Evolutionary conservation across 1,140 invertebrate species (phyloP).

Genomic region (Drosophila nasuta): DNA sequence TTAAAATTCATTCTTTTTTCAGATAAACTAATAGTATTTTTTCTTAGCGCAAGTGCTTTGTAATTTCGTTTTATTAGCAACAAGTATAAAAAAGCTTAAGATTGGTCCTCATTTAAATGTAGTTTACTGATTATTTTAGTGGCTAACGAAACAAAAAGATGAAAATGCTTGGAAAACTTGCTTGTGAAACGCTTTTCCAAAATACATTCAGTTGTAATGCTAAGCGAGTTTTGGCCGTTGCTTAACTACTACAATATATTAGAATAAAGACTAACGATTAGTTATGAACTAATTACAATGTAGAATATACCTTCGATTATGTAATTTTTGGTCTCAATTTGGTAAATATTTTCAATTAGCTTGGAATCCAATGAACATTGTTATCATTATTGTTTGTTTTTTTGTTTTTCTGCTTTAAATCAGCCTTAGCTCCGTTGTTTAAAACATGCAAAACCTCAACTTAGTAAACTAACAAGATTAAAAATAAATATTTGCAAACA

Average conservation of each 20-base stretch:
- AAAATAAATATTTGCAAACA: slow-evolving; percentile 4
- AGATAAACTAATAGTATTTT: slow-evolving; percentile 1
- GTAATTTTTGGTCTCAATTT: slow-evolving; percentile 76
- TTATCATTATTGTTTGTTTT: background rate
- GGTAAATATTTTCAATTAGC: slow-evolving; percentile 44
- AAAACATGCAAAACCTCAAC: slow-evolving; percentile 17
- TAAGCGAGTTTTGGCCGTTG: slow-evolving; percentile 36
- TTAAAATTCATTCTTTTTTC: too few relatives aligned
- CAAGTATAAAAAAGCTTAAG: slow-evolving; percentile 67
- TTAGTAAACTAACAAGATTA: background rate
- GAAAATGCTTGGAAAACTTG: slow-evolving; percentile 40
- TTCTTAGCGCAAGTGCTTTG: slow-evolving; percentile 33
- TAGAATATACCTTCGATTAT: slow-evolving; percentile 18
- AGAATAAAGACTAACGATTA: slow-evolving; percentile 3
- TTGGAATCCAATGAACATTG: slow-evolving; percentile 53
- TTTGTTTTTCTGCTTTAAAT: slow-evolving; percentile 11
- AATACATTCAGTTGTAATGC: slow-evolving; percentile 34
- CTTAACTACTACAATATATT: slow-evolving; percentile 13
- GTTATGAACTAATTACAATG: slow-evolving; percentile 18
- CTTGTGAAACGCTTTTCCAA: background rate
- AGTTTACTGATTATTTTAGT: background rate
- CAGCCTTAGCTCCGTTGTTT: slow-evolving; percentile 46
- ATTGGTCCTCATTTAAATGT: slow-evolving; percentile 52
- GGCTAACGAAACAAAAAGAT: slow-evolving; percentile 1
- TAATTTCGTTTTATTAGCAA: slow-evolving; percentile 60